Evolutionary conservation across 1,140 invertebrate species (phyloP), one percentile per base, ranked within the genome.

Genomic region (Drusus annulatus): DNA sequence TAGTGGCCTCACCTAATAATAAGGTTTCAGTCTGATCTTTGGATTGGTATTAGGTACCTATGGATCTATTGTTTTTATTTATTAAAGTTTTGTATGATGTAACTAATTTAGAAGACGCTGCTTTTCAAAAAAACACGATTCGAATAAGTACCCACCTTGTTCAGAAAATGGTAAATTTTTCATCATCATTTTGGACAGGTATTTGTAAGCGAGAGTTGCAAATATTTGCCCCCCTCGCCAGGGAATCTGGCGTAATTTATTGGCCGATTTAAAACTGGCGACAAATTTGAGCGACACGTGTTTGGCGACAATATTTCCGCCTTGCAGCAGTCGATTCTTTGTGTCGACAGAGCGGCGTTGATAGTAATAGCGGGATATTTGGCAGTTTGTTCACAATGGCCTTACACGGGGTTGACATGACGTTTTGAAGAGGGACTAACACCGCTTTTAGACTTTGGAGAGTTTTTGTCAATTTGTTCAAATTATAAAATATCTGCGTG

Each of bases 281-380:
- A 69, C 36, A 51, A 69, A 69, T 69, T 68, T 36, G 31, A 19
- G 36, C n/a, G 65, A 69, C 65, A 50, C 65, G 65, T 21, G 25
- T 36, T 17, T 45, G 31, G 63, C 23, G 23, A 21, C 16, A 45
- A 68, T 68, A 68, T 68, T 36, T 68, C 63, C 63, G 63, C 19
- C 4, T 45, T 45, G 63, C 13, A 17, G 17, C 25, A 36, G 36
- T 68, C 7, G 19, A 15, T 63, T 63, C 60, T 63, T 63, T 68
- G 31, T 36, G 15, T 21, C 25, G 16, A 68, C 19, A 15, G 16
- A 45, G 65, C 28, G 23, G 51, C 60, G n/a, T 60, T 60, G 56
- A 23, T 15, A 19, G 23, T 60, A 60, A 60, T 13, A 56, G 60
- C 60, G 5, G 31, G 16, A 45, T 45, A 68, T 68, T 68, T 68